These are phyloP conservation scores for Peromyscus aztecus DNA, from an alignment of 2,797 vertebrate genomes.

Conservation along the genomic window DNA sequence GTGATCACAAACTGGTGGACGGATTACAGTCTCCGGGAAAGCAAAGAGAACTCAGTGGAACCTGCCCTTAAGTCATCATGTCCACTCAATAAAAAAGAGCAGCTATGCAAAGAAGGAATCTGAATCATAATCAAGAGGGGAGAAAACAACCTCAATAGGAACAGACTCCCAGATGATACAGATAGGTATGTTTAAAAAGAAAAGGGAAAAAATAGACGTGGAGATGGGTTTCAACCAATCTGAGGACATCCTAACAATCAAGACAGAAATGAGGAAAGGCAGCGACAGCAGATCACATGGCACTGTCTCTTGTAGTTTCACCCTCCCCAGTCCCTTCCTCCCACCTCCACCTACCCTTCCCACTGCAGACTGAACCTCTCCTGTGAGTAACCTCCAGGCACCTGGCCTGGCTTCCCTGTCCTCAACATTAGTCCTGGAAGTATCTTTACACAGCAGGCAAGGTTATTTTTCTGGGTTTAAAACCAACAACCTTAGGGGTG, in stretches of 20 bases:
- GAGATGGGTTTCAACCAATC: conserved; percentile 19
- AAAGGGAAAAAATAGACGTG: background rate
- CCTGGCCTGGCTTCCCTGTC: background rate
- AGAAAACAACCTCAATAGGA: background rate
- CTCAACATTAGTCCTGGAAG: background rate
- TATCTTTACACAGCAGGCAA: background rate
- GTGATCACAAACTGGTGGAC: background rate
- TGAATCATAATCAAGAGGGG: background rate
- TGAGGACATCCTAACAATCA: background rate
- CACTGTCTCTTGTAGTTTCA: background rate
- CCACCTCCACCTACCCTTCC: background rate
- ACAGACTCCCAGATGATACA: background rate
- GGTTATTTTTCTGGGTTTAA: conserved; percentile 4
- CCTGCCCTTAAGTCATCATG: background rate
- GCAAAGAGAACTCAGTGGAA: background rate
- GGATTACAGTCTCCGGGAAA: background rate
- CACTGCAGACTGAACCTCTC: background rate
- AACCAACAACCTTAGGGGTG: background rate
- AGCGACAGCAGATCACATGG: background rate
- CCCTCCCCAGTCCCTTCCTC: too few relatives aligned
- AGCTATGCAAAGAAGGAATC: background rate
- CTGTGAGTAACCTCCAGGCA: background rate
- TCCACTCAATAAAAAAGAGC: background rate
- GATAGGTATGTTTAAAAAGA: background rate
- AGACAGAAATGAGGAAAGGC: background rate